These are phyloP conservation scores for Ischnus inquisitorius DNA, from an alignment of 2,888 invertebrate species.

Conservation along the genomic window DNA sequence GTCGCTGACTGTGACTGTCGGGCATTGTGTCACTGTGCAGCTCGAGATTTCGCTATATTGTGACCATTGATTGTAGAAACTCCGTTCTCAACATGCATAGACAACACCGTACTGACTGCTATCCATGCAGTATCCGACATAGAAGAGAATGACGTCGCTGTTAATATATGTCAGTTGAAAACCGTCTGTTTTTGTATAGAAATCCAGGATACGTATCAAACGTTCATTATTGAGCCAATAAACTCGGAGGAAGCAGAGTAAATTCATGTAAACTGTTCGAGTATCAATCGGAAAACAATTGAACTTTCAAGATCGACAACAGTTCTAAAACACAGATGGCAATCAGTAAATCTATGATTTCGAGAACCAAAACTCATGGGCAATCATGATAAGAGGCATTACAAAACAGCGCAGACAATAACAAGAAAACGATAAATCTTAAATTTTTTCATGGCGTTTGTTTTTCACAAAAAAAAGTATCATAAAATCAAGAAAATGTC, in stretches of 20 bases:
- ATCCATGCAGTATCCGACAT: background rate
- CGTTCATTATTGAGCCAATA: background rate
- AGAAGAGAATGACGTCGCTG: background rate
- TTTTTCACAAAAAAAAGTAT: too few relatives aligned
- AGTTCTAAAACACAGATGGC: too few relatives aligned
- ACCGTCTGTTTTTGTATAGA: background rate
- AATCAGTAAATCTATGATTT: too few relatives aligned
- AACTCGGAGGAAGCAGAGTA: conserved; percentile 3
- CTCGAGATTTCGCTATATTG: background rate
- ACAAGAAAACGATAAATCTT: too few relatives aligned
- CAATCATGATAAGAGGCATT: too few relatives aligned
- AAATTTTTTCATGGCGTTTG: too few relatives aligned
- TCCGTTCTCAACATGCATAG: background rate
- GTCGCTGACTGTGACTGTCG: conserved; percentile 46
- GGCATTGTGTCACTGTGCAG: conserved; percentile 42
- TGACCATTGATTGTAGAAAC: background rate
- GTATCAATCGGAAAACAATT: too few relatives aligned
- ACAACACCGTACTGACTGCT: background rate
- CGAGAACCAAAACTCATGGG: too few relatives aligned
- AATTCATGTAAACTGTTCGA: too few relatives aligned
- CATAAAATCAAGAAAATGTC: too few relatives aligned
- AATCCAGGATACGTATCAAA: background rate
- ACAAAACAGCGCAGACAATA: too few relatives aligned
- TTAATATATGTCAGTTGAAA: background rate
- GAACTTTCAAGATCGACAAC: too few relatives aligned